phyloP scores from a whole-genome alignment of 2,113 vertebrate species.

The Mormoops blainvillei region DNA sequence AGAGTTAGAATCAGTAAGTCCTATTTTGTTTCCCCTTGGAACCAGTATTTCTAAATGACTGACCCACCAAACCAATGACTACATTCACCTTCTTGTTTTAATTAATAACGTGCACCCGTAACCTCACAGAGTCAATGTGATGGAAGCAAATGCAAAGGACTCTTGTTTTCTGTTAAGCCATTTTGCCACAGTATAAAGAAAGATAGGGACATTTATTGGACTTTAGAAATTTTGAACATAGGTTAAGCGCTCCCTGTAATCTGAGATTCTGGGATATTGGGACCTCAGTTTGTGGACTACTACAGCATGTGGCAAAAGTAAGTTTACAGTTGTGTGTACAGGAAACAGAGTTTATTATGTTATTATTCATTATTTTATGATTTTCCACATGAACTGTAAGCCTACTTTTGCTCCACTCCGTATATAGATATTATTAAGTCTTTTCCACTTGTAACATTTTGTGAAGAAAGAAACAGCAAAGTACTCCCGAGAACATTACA shows the following conservation, averaged over 20 bases:
- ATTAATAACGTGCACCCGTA: background rate
- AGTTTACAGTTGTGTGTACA: too few relatives aligned
- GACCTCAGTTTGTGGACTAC: background rate
- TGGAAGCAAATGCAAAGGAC: background rate
- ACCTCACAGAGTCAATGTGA: background rate
- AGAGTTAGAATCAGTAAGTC: background rate
- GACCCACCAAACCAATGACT: background rate
- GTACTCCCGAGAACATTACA: background rate
- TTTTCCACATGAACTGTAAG: too few relatives aligned
- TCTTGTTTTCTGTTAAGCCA: background rate
- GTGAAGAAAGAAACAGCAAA: background rate
- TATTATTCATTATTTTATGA: too few relatives aligned
- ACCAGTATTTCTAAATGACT: background rate
- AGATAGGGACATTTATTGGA: background rate
- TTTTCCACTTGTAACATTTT: slow-evolving; percentile 2
- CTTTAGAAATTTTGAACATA: background rate
- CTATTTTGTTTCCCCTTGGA: background rate
- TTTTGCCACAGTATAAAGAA: background rate
- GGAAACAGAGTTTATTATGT: too few relatives aligned
- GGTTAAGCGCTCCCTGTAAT: background rate
- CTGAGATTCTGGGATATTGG: background rate
- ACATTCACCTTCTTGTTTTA: background rate
- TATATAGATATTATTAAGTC: background rate
- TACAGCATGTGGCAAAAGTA: too few relatives aligned
- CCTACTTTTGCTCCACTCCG: too few relatives aligned